Evolutionary conservation across 2,113 vertebrate genomes (phyloP).

Genomic region (Mellivora capensis): DNA sequence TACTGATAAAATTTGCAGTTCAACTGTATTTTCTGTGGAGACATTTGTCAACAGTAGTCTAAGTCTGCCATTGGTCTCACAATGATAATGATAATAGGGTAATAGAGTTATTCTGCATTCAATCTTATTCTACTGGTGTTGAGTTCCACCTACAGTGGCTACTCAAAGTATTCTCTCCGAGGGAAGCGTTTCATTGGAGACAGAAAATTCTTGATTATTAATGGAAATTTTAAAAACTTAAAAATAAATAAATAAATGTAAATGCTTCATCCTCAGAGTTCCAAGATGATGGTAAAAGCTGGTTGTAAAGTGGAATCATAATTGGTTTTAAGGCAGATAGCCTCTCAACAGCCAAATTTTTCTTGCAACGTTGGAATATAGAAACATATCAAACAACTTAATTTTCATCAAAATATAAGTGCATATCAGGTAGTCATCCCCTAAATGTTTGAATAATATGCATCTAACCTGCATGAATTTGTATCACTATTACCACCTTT

Average conservation of each 20-base stretch:
- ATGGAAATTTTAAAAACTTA: conserved; percentile 38
- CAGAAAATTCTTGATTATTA: conserved; percentile 61
- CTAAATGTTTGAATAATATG: conserved; percentile 42
- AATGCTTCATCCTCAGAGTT: conserved; percentile 32
- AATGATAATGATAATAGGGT: not conserved
- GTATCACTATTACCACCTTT: conserved; percentile 1
- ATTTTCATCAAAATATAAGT: conserved; percentile 41
- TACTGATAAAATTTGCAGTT: conserved; percentile 5
- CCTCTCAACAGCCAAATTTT: conserved; percentile 55
- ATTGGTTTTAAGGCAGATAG: conserved; percentile 53
- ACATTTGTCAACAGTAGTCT: not conserved
- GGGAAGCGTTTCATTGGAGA: conserved; percentile 50
- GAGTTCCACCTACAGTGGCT: not conserved
- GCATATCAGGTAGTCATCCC: not conserved
- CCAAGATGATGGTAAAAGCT: conserved; percentile 49
- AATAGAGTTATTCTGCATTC: not conserved
- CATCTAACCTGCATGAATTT: not conserved
- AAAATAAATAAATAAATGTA: not conserved
- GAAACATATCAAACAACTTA: conserved; percentile 49
- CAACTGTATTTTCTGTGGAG: conserved; percentile 1
- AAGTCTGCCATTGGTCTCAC: not conserved
- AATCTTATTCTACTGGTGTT: not conserved
- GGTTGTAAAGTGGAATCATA: conserved; percentile 57
- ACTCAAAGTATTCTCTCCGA: conserved; percentile 45
- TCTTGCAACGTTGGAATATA: not conserved